Percentiles rank a stretch among this genome's conserved stretches.
Conservation (phyloP, 2,797 vertebrate species). For the Champsocephalus gunnari region DNA sequence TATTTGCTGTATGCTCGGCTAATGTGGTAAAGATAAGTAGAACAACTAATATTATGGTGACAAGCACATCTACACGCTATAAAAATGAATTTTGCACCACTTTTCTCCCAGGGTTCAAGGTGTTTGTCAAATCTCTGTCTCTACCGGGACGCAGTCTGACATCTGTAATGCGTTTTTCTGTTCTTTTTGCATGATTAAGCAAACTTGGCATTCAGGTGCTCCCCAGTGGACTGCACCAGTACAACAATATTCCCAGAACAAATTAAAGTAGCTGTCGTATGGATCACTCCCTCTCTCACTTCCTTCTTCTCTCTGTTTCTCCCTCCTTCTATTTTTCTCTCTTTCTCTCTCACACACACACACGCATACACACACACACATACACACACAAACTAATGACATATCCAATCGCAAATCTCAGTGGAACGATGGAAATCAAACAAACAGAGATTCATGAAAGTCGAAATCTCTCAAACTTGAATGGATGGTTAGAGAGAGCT, state of each 20-base stretch:
- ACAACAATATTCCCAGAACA: slow-evolving; percentile 85
- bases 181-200: slow-evolving; percentile 88
- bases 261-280: slow-evolving; percentile 84
- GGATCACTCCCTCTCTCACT: slow-evolving; percentile 74
- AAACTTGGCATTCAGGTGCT: slow-evolving; percentile 85
- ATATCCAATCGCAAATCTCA: slow-evolving; percentile 53
- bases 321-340: not conserved
- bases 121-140: slow-evolving; percentile 81
- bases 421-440: slow-evolving; percentile 61
- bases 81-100: slow-evolving; percentile 67
- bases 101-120: slow-evolving; percentile 73
- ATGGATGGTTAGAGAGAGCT: slow-evolving; percentile 39
- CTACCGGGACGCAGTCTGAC: slow-evolving; percentile 71
- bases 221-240: slow-evolving; percentile 77
- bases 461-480: slow-evolving; percentile 59
- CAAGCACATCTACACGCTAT: slow-evolving; percentile 54
- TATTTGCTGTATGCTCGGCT: slow-evolving; percentile 25
- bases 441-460: slow-evolving; percentile 55
- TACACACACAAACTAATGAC: slow-evolving; percentile 56
- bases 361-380: not conserved
- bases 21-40: slow-evolving; percentile 42
- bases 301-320: slow-evolving; percentile 5
- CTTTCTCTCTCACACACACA: not conserved
- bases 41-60: slow-evolving; percentile 49
- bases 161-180: slow-evolving; percentile 83